A percentile compares a stretch with the other conserved stretches of the same genome.
These are phyloP conservation scores for Salmo trutta DNA, from an alignment of 2,797 vertebrate genomes.

Conservation along the genomic window DNA sequence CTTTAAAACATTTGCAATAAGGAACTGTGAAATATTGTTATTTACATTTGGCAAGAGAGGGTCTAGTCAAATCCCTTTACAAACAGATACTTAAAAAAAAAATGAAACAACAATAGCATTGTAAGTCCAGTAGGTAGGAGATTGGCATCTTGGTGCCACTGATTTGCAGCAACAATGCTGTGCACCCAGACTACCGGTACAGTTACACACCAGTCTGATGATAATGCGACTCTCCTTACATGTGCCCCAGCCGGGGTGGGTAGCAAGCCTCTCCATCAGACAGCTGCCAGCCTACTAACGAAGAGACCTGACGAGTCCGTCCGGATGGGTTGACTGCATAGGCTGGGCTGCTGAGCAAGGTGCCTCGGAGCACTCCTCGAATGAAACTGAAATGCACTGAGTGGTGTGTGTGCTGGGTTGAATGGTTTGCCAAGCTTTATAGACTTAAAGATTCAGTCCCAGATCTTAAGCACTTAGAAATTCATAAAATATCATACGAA, in stretches of 20 bases:
- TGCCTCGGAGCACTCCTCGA: conserved; percentile 2
- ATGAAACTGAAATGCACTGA: conserved; percentile 13
- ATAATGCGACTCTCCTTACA: conserved; percentile 64
- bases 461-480: no score
- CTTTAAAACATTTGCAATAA: not conserved
- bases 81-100: conserved; percentile 11
- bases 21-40: not conserved
- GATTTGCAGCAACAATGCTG: conserved; percentile 32
- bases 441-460: no score
- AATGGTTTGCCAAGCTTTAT: no score
- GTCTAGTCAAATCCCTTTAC: conserved; percentile 11
- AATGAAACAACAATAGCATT: conserved; percentile 18
- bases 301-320: conserved; percentile 30
- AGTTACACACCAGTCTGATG: conserved; percentile 58
- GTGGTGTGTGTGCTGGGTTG: not conserved
- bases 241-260: conserved; percentile 8
- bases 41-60: not conserved
- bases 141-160: conserved; percentile 38
- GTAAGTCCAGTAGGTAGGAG: conserved; percentile 20
- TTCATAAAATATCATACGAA: no score
- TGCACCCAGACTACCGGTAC: conserved; percentile 42
- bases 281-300: conserved; percentile 60
- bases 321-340: conserved; percentile 9
- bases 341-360: not conserved
- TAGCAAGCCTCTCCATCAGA: conserved; percentile 36